phyloP scores from a whole-genome alignment of 2,797 vertebrate genomes.

The Pangasius djambal region DNA sequence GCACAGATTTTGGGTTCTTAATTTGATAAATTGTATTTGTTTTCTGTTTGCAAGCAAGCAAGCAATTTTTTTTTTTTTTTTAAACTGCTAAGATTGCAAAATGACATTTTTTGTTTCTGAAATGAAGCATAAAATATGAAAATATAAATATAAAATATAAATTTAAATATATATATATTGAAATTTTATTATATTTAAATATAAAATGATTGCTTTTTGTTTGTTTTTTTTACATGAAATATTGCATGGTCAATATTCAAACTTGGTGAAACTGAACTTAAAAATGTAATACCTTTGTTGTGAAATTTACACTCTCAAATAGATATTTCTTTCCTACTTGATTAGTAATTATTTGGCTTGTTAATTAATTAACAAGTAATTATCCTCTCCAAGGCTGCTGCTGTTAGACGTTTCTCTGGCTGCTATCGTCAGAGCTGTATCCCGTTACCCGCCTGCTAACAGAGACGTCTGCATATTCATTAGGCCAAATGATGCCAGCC shows the following conservation, averaged over 20 bases:
- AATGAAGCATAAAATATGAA: background rate
- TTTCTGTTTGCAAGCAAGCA: background rate
- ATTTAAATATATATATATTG: too few species aligned
- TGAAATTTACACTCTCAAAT: background rate
- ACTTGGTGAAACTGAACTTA: background rate
- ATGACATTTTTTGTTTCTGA: background rate
- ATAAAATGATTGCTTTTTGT: too few species aligned
- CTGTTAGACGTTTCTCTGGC: background rate
- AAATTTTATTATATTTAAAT: too few species aligned
- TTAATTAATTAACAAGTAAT: constrained; percentile 24
- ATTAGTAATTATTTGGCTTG: constrained; percentile 21
- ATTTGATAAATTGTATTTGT: background rate
- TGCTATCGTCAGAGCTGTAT: constrained; percentile 11
- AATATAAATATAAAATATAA: too few species aligned
- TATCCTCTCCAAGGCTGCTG: constrained; percentile 12
- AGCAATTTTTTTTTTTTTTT: too few species aligned
- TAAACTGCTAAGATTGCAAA: background rate
- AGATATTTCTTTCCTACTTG: background rate
- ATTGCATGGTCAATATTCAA: background rate
- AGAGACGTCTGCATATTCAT: constrained; percentile 51
- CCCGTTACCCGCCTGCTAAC: constrained; percentile 48
- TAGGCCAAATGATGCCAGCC: constrained; percentile 45
- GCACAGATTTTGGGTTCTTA: background rate
- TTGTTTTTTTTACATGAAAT: background rate
- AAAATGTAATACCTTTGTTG: background rate